Base-by-base conservation (phyloP, 2,888 invertebrate genomes). In the Andrena haemorrhoa region DNA sequence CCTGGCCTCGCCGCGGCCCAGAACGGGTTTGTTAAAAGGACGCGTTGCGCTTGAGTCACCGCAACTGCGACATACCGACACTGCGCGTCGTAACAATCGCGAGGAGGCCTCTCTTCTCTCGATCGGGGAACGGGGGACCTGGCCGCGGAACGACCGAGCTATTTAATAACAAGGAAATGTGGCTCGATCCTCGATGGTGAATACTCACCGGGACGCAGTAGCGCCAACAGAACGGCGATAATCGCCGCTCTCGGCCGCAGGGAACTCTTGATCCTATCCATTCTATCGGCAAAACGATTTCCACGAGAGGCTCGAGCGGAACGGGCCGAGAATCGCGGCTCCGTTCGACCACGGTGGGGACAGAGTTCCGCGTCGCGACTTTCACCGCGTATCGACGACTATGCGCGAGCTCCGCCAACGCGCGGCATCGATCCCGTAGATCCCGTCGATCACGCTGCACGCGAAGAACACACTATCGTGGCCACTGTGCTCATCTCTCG, bases 1-100 rank as follows among this genome's bases (percentile, higher is more conserved):
- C n/a, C n/a, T 69, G 69, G 79, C 69, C 63, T 49, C 63, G 78
- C 69, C 58, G 31, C 68, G 78, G 79, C 78, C 56, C 35, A 33
- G 71, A 79, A 79, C 79, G 71, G 35, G 79, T 79, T 79, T 79
- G 79, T 79, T 79, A 80, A 80, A 80, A 80, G 73, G 73, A 66
- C 73, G 73, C 81, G 79, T 23, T 26, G 49, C 64, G 41, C 56
- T 70, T 49, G 66, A 60, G 80, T 73, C 49, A 66, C 61, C 53
- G 26, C 26, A 29, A 80, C 79, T 71, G 60, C 79, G 71, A 65
- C 79, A 71, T 71, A 79, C 79, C 79, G 60, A 71, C 71, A 49
- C 79, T n/a, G 61, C 23, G 66, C 66, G 78, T 68, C 78, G 66
- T 53, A 61, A 78, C 49, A 53, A 51, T 74, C 74, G 64, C 78